phyloP scores from a whole-genome alignment of 2,888 invertebrate genomes.

The Xestobium rufovillosum region DNA sequence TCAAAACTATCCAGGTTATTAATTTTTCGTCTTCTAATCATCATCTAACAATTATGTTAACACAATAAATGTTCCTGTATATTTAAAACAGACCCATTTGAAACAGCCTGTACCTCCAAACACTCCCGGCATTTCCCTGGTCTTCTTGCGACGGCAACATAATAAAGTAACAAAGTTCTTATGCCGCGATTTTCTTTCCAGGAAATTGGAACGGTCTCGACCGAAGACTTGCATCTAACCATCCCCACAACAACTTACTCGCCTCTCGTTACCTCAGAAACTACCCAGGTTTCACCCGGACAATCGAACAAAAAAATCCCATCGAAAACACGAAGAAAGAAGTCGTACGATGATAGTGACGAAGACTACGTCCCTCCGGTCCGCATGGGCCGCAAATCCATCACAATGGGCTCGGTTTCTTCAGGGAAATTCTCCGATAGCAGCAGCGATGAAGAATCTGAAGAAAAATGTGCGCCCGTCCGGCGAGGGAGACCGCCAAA shows the following conservation, averaged over 20 bases:
- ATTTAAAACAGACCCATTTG: too few species aligned
- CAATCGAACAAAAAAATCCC: too few species aligned
- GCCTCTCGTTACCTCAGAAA: background rate
- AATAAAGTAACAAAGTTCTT: too few species aligned
- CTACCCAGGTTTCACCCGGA: background rate
- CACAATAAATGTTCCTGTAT: too few species aligned
- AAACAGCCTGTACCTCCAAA: too few species aligned
- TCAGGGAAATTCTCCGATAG: background rate
- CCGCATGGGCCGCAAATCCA: constrained; percentile 2
- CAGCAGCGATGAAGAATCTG: constrained; percentile 3
- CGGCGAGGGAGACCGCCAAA: constrained; percentile 52
- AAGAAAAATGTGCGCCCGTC: constrained; percentile 9
- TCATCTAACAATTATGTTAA: too few species aligned
- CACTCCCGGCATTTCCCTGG: too few species aligned
- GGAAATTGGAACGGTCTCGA: constrained; percentile 12
- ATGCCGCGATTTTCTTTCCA: constrained; percentile 13
- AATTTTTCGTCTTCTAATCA: too few species aligned
- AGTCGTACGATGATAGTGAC: constrained; percentile 29
- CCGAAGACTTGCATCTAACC: constrained; percentile 6
- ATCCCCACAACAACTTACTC: background rate
- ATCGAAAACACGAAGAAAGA: constrained; percentile 22
- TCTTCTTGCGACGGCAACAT: too few species aligned
- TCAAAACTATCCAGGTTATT: too few species aligned
- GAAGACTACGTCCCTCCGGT: constrained; percentile 36
- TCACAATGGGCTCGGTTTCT: background rate